phyloP scores from a whole-genome alignment of 2,797 vertebrate genomes.

The Gymnothorax javanicus region DNA sequence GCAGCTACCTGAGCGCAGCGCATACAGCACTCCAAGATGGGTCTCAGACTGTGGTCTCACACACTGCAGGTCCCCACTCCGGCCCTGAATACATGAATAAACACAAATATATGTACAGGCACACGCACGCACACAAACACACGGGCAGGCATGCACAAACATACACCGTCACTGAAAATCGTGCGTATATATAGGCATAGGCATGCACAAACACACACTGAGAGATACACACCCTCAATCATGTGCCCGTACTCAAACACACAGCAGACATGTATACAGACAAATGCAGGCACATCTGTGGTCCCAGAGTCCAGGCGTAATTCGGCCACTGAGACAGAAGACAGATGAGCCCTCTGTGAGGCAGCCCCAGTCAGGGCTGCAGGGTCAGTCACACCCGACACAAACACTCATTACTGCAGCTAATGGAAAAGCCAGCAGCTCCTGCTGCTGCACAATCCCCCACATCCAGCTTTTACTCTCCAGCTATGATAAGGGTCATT shows the following conservation, averaged over 20 bases:
- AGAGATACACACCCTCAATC: neutral
- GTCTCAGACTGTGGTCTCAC: neutral
- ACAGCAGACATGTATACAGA: constrained; percentile 13
- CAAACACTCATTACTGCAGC: neutral
- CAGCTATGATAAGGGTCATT: neutral
- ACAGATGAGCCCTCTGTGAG: neutral
- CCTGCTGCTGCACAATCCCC: neutral
- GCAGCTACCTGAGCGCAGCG: neutral
- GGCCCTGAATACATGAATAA: neutral
- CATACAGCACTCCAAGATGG: neutral
- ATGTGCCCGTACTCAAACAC: neutral
- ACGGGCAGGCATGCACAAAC: neutral
- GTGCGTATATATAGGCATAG: neutral
- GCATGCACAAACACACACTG: neutral
- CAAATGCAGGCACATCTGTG: neutral
- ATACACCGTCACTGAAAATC: neutral
- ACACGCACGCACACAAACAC: neutral
- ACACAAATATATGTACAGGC: neutral
- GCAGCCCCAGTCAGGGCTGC: neutral
- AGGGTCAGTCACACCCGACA: neutral
- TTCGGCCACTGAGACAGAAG: neutral
- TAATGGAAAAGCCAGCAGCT: neutral
- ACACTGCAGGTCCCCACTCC: neutral
- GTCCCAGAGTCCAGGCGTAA: neutral
- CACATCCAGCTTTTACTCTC: neutral